phyloP scores from a whole-genome alignment of 1,140 invertebrate genomes.

The Bombus polaris region DNA sequence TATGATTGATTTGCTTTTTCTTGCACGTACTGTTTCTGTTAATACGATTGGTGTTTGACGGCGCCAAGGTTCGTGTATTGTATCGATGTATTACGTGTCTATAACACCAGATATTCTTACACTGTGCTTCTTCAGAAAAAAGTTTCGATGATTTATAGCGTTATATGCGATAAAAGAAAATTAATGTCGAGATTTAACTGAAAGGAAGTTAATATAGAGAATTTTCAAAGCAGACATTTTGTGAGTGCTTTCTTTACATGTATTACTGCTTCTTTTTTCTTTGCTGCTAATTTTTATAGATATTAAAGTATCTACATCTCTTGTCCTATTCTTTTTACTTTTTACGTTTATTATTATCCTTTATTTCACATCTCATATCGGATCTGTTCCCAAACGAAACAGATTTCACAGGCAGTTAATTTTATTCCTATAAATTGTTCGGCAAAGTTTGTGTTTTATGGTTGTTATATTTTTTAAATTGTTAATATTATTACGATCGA shows the following conservation, averaged over 20 bases:
- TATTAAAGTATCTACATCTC: neutral
- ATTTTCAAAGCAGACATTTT: constrained; percentile 50
- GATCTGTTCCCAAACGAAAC: constrained; percentile 7
- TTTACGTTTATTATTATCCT: constrained; percentile 10
- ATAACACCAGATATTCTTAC: constrained; percentile 52
- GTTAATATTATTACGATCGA: constrained; percentile 23
- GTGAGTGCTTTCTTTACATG: constrained; percentile 43
- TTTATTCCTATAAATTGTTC: constrained; percentile 28
- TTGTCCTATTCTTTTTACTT: constrained; percentile 5
- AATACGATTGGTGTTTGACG: constrained; percentile 33
- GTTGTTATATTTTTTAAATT: constrained; percentile 38
- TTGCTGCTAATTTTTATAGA: constrained; percentile 4
- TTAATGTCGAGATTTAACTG: constrained; percentile 46
- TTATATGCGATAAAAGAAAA: constrained; percentile 42
- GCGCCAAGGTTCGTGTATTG: constrained; percentile 52
- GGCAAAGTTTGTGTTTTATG: constrained; percentile 4
- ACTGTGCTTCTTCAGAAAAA: constrained; percentile 41
- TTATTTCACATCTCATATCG: neutral
- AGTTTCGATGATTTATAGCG: constrained; percentile 46
- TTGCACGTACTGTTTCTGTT: constrained; percentile 40
- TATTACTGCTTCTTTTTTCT: constrained; percentile 42
- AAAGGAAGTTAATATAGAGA: constrained; percentile 52
- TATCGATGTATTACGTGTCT: constrained; percentile 47
- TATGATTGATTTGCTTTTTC: constrained; percentile 44
- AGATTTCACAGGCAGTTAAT: neutral